These are phyloP conservation scores for Dromas ardeola DNA, from an alignment of 2,113 vertebrate genomes.

Conservation along the genomic window DNA sequence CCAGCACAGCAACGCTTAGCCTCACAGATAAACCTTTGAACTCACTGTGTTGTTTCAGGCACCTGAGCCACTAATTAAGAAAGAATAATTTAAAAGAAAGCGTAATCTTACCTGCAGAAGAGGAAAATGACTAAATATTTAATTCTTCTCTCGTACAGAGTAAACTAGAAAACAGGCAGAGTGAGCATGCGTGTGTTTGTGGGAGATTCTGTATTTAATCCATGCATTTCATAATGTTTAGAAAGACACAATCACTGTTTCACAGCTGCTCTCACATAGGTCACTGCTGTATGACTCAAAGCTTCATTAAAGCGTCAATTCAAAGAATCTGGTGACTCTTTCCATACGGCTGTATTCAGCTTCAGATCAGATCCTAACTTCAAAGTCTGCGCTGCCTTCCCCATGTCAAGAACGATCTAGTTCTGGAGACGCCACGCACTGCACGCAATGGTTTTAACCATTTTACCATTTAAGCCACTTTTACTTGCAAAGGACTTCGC, in stretches of 20 bases:
- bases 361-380: not conserved
- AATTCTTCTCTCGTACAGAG: not conserved
- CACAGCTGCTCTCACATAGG: not conserved
- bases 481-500: not conserved
- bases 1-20: constrained; percentile 39
- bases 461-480: not conserved
- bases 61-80: constrained; percentile 21
- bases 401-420: not conserved
- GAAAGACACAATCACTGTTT: not conserved
- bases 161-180: not conserved
- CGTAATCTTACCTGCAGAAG: not conserved
- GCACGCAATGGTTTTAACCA: not conserved
- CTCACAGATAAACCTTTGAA: constrained; percentile 65
- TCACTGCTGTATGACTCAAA: not conserved
- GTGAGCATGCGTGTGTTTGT: not conserved
- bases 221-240: not conserved
- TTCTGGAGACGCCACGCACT: not conserved
- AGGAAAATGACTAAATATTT: constrained; percentile 13
- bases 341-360: not conserved
- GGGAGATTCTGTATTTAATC: not conserved
- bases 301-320: not conserved
- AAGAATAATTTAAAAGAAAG: constrained; percentile 18
- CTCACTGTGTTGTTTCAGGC: not conserved
- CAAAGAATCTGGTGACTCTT: not conserved
- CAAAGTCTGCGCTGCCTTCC: not conserved